Evolutionary conservation across 2,888 invertebrate species (phyloP).

Genomic region (Globia sparganii): DNA sequence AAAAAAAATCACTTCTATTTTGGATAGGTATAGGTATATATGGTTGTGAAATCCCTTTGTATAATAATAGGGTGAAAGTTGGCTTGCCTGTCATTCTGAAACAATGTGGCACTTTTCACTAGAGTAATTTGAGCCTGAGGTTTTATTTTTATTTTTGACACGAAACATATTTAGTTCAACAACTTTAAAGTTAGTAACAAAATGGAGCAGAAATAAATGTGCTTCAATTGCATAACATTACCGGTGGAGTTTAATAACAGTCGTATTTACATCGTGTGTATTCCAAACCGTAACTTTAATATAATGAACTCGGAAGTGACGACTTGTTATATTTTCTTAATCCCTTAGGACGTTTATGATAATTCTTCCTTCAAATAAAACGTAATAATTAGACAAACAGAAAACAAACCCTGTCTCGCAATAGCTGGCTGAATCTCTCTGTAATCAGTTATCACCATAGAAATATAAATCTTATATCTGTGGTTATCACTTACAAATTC

Average conservation of each 20-base stretch:
- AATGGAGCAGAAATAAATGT: background rate
- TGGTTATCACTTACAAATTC: background rate
- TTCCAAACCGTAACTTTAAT: background rate
- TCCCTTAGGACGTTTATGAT: background rate
- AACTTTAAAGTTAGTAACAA: background rate
- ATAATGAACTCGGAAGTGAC: background rate
- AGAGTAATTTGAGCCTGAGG: background rate
- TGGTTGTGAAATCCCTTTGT: background rate
- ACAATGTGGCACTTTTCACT: background rate
- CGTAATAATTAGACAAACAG: constrained; percentile 43
- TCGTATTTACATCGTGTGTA: constrained; percentile 6
- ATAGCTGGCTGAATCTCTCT: constrained; percentile 2
- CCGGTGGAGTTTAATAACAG: background rate
- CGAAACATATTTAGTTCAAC: background rate
- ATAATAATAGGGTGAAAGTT: background rate
- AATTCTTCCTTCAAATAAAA: constrained; percentile 24
- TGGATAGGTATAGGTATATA: constrained; percentile 2
- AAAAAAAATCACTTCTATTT: constrained; percentile 41
- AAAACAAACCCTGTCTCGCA: background rate
- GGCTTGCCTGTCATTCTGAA: background rate
- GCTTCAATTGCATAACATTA: background rate
- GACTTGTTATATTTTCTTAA: constrained; percentile 3
- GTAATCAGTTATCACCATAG: background rate
- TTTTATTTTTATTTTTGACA: background rate
- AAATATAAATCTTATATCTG: background rate